A percentile compares a stretch with the other conserved stretches of the same genome.
phyloP scores from a whole-genome alignment of 2,888 invertebrate species.

The Drepanosiphum platanoidis region DNA sequence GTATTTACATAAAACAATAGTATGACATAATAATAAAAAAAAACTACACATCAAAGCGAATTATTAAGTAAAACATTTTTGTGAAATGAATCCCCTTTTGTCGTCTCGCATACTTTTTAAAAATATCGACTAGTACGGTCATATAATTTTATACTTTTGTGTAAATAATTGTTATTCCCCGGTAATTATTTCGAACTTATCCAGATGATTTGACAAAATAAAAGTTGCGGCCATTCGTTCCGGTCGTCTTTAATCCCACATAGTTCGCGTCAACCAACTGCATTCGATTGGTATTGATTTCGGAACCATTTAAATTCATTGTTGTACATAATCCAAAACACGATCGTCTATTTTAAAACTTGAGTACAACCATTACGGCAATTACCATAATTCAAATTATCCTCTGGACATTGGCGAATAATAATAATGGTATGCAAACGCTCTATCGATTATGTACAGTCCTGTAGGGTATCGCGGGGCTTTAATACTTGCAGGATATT shows the following conservation, averaged over 20 bases:
- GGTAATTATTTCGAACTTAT: neutral
- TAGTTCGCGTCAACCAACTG: neutral
- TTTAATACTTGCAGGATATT: conserved; percentile 52
- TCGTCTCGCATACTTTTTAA: neutral
- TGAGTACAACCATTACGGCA: conserved; percentile 2
- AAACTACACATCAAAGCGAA: neutral
- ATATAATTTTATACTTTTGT: too few relatives aligned
- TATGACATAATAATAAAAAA: neutral
- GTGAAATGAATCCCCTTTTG: too few relatives aligned
- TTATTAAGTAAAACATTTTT: neutral
- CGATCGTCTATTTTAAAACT: conserved; percentile 26
- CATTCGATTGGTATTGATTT: conserved; percentile 15
- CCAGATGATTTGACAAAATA: neutral
- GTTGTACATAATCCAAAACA: conserved; percentile 12
- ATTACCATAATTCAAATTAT: conserved; percentile 36
- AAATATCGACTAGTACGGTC: neutral
- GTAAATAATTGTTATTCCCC: too few relatives aligned
- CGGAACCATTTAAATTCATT: conserved; percentile 21
- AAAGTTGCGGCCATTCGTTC: too few relatives aligned
- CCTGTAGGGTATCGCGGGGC: conserved; percentile 13
- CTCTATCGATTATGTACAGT: conserved; percentile 27
- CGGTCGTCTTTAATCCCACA: neutral
- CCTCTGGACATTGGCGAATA: conserved; percentile 33
- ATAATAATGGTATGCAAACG: conserved; percentile 37
- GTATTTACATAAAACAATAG: neutral